Conservation (phyloP, 2,797 vertebrate species). For the Coilia nasus region DNA sequence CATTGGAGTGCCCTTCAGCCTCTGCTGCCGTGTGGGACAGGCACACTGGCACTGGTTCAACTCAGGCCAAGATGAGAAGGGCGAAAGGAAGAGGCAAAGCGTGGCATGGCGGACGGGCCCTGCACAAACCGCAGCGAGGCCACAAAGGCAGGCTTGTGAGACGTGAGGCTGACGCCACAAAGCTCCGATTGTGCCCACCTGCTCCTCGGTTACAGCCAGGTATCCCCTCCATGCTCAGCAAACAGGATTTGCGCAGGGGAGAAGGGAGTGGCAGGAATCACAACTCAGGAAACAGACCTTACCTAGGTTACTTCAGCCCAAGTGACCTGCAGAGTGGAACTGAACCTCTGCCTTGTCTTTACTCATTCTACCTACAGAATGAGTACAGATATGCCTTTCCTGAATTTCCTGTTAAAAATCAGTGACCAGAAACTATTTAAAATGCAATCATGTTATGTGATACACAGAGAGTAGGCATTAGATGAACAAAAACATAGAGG, state of each 20-base stretch:
- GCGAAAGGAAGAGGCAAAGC: background rate
- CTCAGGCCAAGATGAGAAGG: background rate
- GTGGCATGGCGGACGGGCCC: background rate
- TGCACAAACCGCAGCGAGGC: background rate
- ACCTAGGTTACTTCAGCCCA: constrained; percentile 6
- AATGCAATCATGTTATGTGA: background rate
- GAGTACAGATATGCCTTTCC: background rate
- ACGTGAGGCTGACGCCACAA: constrained; percentile 31
- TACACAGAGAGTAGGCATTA: background rate
- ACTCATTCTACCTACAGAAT: background rate
- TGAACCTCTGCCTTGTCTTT: background rate
- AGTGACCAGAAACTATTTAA: background rate
- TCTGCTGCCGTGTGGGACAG: background rate
- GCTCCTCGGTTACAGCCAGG: constrained; percentile 20
- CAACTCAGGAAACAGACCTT: background rate
- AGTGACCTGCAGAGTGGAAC: background rate
- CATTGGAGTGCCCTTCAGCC: constrained; percentile 31
- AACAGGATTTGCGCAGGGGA: constrained; percentile 5
- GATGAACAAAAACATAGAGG: background rate
- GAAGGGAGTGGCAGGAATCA: background rate
- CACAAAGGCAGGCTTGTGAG: constrained; percentile 50
- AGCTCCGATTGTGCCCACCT: constrained; percentile 35
- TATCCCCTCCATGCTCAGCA: constrained; percentile 8
- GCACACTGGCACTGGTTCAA: background rate
- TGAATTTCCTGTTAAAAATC: background rate